Evolutionary conservation across 2,797 vertebrate genomes (phyloP).

Genomic region (Chaetodon trifasciatus): DNA sequence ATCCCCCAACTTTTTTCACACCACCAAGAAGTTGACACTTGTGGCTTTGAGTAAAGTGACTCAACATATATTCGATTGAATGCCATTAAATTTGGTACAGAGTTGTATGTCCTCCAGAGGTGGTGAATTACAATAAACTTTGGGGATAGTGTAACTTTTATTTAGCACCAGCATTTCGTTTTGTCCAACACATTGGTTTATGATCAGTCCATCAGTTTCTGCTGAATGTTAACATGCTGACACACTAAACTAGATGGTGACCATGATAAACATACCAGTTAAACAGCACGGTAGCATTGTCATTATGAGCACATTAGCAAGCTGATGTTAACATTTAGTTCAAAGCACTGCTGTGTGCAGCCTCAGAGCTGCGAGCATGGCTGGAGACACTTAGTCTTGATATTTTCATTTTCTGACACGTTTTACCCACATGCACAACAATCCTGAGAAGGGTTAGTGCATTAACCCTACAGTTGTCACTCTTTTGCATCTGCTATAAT

Average conservation of each 20-base stretch:
- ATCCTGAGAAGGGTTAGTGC: background rate
- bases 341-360: background rate
- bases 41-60: background rate
- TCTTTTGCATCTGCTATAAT: conserved; percentile 17
- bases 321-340: background rate
- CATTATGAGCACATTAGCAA: background rate
- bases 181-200: too few species aligned
- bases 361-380: background rate
- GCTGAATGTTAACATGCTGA: background rate
- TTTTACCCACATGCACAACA: background rate
- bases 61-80: background rate
- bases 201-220: too few species aligned
- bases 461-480: background rate
- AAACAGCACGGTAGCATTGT: background rate
- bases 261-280: background rate
- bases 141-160: too few species aligned
- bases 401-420: background rate
- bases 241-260: background rate
- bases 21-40: conserved; percentile 1
- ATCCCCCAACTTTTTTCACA: background rate
- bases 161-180: too few species aligned
- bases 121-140: too few species aligned
- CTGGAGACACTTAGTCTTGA: background rate
- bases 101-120: too few species aligned
- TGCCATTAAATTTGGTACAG: too few species aligned